Evolutionary conservation across 2,113 vertebrate genomes (phyloP), one percentile per base, ranked within the genome.

Genomic region (Pagrus major): DNA sequence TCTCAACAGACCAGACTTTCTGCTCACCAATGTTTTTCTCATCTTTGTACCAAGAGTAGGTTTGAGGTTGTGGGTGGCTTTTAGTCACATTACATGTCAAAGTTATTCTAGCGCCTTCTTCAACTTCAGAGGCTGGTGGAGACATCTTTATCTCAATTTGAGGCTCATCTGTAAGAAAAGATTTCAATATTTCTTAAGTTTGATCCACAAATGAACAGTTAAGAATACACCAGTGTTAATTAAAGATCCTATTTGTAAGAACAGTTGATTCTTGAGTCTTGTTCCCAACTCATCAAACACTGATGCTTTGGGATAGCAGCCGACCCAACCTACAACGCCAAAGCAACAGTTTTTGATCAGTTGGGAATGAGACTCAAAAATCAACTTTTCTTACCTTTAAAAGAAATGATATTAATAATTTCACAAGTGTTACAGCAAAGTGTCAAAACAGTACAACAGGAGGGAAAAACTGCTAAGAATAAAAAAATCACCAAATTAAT

Each of bases 161-260:
- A n/a, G 94, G 92, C 1, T 0, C 4, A 86, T 92, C 94, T 94
- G 82, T 68, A 83, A 84, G 18, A 84, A 4, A 71, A 44, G 9
- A 54, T 47, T 20, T 64, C 2, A 25, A 20, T 4, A 47, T 27
- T 47, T 37, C 0, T 16, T 76, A 6, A 20, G 1, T 9, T 9
- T 52, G n/a, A 49, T 29, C 15, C 15, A 49, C 8, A 58, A 10
- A n/a, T n/a, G n/a, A n/a, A n/a, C n/a, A n/a, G n/a, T n/a, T 29
- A n/a, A 68, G 0, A 51, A 39, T 31, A 6, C 4, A 23, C 3
- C 16, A 33, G 37, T 39, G 37, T 42, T 15, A 42, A 42, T 42
- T 15, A 42, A 42, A 42, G 14, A n/a, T n/a, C n/a, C n/a, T n/a
- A n/a, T n/a, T n/a, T n/a, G n/a, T n/a, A n/a, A n/a, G n/a, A n/a